A percentile compares a stretch with the other conserved stretches of the same genome.
These are phyloP conservation scores for Sebastiscus albofasciatus DNA, from an alignment of 2,797 vertebrate species.

Conservation along the genomic window DNA sequence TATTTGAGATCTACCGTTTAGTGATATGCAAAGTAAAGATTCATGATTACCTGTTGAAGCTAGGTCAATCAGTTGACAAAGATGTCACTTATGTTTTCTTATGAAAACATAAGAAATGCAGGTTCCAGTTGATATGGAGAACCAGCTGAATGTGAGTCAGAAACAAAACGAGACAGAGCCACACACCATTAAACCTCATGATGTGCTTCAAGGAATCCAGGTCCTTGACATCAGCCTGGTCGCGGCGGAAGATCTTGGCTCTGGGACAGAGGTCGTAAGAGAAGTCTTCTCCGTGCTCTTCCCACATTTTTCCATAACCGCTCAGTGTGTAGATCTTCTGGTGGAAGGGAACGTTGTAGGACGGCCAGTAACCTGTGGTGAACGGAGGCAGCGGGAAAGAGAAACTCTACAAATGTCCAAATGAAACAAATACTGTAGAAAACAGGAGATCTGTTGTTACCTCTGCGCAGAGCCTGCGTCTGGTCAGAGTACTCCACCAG, in stretches of 20 bases:
- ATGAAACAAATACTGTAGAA: not conserved
- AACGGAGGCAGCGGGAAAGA: not conserved
- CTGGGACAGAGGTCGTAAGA: slow-evolving; percentile 93
- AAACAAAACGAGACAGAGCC: not conserved
- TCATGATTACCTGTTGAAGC: not conserved
- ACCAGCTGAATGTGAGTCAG: not conserved
- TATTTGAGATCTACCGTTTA: not conserved
- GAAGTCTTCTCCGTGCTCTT: slow-evolving; percentile 86
- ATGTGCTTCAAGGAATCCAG: slow-evolving; percentile 89
- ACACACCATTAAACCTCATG: slow-evolving; percentile 93
- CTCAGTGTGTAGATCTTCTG: slow-evolving; percentile 88
- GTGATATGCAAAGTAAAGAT: not conserved
- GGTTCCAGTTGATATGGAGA: not conserved
- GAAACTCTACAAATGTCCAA: not conserved
- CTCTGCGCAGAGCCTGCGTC: slow-evolving; percentile 88
- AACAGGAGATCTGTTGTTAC: slow-evolving; percentile 63
- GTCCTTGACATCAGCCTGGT: slow-evolving; percentile 87
- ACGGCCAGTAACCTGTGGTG: slow-evolving; percentile 92
- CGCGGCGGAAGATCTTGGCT: slow-evolving; percentile 96
- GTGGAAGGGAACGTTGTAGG: slow-evolving; percentile 95
- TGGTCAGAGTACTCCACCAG: slow-evolving; percentile 92
- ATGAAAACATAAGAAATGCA: not conserved
- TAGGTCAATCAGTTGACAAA: not conserved
- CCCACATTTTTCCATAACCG: slow-evolving; percentile 86
- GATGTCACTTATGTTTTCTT: not conserved